Evolutionary conservation across 35 echinoderm and acorn worm species (phyloP), one percentile per base, ranked within the genome.

Genomic region (Ophiothrix spiculata): DNA sequence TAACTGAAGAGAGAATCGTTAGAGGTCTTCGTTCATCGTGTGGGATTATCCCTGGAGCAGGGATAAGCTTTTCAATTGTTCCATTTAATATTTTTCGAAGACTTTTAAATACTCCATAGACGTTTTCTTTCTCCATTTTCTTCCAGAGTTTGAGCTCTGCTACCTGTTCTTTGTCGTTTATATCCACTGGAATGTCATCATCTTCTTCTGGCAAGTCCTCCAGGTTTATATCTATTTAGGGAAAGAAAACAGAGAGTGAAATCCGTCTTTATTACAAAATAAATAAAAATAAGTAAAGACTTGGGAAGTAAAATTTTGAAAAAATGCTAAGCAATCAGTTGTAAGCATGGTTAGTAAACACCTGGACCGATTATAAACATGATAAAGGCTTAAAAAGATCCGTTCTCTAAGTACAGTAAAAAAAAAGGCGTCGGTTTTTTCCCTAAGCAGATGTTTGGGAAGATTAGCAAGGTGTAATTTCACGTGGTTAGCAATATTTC

Each of bases 1-100:
- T 85, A 6, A 74, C 56, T 23, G 83, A 73, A 10, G 56, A 39
- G 0, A 85, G 64, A 35, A 85, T 85, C 31, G 74, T 49, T 49
- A 10, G 42, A 4, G 76, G 38, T 78, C 76, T 12, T 2, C 2
- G 4, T n/a, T 6, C 6, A 69, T 69, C 60, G 60, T 25, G 60
- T 6, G 60, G 16, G 3, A 69, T n/a, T 25, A 25, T 69, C 29
- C 60, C 60, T 15, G 60, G 25, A n/a, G 60, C 6, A 12, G 60
- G 60, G 29, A 69, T 4, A 25, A 69, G 17, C 3, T 69, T n/a
- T 1, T 69, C 60, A 2, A 69, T 69, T 4, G 25, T 10, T 69
- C 16, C 4, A 25, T 69, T n/a, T 28, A 69, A 25, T 69, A n/a
- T 28, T 25, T 69, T 10, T n/a, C 60, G 4, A 4, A 69, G 3